phyloP scores from a whole-genome alignment of 2,888 invertebrate species.

The Drosophila anomalipes region DNA sequence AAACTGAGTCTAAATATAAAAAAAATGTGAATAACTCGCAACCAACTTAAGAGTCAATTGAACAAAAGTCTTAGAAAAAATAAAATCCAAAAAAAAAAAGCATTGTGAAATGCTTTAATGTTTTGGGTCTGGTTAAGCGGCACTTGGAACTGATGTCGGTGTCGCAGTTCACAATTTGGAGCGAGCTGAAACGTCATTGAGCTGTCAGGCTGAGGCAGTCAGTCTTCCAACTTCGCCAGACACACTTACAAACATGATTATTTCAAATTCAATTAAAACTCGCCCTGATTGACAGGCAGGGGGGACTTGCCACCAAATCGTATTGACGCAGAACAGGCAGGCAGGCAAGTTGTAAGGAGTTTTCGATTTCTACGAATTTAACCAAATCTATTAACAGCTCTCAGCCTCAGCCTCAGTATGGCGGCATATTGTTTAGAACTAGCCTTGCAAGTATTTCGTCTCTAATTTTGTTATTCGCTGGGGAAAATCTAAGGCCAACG shows the following conservation, averaged over 20 bases:
- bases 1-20: not conserved
- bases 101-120: constrained; percentile 10
- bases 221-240: constrained; percentile 13
- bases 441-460: not conserved
- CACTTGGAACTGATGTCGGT: constrained; percentile 11
- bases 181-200: constrained; percentile 59
- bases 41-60: constrained; percentile 4
- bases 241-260: constrained; percentile 26
- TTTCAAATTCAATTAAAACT: constrained; percentile 73
- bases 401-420: constrained; percentile 30
- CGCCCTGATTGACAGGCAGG: constrained; percentile 74
- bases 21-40: not conserved
- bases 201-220: constrained; percentile 58
- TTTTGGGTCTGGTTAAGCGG: constrained; percentile 14
- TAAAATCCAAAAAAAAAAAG: not conserved
- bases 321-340: constrained; percentile 31
- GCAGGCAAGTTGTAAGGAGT: constrained; percentile 35
- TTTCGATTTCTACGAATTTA: constrained; percentile 44
- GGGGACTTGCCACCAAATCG: constrained; percentile 17
- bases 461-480: not conserved
- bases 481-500: not conserved
- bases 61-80: not conserved
- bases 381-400: constrained; percentile 33
- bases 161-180: constrained; percentile 25
- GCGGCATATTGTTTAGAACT: constrained; percentile 45